These are phyloP conservation scores for Scaptomyza pallida DNA, from an alignment of 1,140 invertebrate species.

Conservation along the genomic window DNA sequence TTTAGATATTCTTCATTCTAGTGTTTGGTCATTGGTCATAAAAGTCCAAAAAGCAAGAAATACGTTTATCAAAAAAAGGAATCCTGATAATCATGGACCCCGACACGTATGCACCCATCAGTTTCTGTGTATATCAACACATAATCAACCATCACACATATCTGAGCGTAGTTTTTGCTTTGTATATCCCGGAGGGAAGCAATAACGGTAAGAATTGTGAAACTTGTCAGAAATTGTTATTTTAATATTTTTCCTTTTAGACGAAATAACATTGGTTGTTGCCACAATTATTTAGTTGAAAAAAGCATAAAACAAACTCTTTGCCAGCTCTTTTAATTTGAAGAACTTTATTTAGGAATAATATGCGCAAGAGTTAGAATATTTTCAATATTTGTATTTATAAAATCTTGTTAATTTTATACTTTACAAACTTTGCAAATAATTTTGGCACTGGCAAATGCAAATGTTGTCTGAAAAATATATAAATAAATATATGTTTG, in stretches of 20 bases:
- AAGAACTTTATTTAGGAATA: no score
- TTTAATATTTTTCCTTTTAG: not conserved
- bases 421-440: conserved; percentile 40
- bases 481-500: conserved; percentile 39
- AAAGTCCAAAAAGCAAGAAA: no score
- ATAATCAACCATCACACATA: not conserved
- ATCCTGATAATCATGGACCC: not conserved
- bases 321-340: no score
- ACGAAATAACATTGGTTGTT: not conserved
- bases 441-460: conserved; percentile 46
- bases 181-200: not conserved
- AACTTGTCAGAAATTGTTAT: no score
- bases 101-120: not conserved
- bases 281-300: not conserved
- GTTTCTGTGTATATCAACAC: not conserved
- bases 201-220: not conserved
- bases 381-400: no score
- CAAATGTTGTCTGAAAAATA: conserved; percentile 46
- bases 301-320: no score
- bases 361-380: no score
- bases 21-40: no score
- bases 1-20: no score
- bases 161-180: not conserved
- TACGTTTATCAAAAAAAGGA: not conserved
- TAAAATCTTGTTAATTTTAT: no score